phyloP scores from a whole-genome alignment of 2,888 invertebrate genomes.

The Zonitis immaculata region DNA sequence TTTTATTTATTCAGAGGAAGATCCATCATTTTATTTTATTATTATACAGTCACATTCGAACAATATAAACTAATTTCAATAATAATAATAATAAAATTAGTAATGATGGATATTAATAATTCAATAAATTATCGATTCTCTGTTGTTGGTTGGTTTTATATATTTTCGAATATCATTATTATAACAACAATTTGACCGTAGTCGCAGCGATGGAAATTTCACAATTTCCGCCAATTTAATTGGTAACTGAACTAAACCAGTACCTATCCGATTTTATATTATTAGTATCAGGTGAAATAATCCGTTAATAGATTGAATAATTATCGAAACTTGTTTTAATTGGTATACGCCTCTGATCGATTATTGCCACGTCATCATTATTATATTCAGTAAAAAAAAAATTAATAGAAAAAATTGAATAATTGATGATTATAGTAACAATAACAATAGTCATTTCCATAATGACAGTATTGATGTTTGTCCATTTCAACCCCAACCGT shows the following conservation, averaged over 20 bases:
- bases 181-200: neutral
- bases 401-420: no score
- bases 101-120: neutral
- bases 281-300: slow-evolving; percentile 24
- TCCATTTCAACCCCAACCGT: no score
- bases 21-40: no score
- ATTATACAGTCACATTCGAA: no score
- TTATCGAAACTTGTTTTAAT: slow-evolving; percentile 17
- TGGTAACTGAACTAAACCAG: neutral
- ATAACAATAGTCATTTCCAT: neutral
- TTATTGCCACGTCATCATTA: neutral
- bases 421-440: no score
- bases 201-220: neutral
- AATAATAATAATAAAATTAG: no score
- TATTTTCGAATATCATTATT: neutral
- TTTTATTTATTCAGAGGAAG: no score
- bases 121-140: neutral
- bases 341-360: neutral
- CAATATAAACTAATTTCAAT: neutral
- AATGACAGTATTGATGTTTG: neutral
- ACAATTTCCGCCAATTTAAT: neutral
- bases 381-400: no score
- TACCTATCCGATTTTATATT: slow-evolving; percentile 9
- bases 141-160: neutral
- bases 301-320: slow-evolving; percentile 18